Evolutionary conservation across 2,888 invertebrate genomes (phyloP), one percentile per base, ranked within the genome.

Genomic region (Lycaena phlaeas): DNA sequence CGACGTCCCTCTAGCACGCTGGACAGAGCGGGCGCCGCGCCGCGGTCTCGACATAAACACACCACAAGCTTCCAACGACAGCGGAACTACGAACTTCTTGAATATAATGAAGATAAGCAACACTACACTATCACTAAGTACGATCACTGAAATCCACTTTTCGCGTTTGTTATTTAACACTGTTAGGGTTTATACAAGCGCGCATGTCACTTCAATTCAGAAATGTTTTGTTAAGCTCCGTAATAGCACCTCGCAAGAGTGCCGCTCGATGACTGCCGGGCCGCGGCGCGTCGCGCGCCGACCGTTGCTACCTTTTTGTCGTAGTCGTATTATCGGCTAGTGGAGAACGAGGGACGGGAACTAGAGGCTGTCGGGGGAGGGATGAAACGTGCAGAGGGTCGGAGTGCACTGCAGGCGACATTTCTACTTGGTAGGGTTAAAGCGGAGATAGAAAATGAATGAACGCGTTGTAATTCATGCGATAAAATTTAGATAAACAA

Each of bases 31-130:
- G 64, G 67, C 68, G 70, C 68, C 71, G 67, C 68, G 70, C 68
- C 71, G 71, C 75, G 72, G 64, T 74, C 64, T 68, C 67, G 73
- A 82, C 81, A 81, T 81, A 84, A 84, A 84, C 82, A 84, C 82
- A 77, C 70, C 79, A 82, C 81, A 73, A 71, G 68, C 66, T 58
- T 64, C 59, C 64, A 73, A 64, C 63, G 65, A 71, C 64, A 59
- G 61, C 61, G 61, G 54, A 64, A 59, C 60, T 52, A 37, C 31
- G 36, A 50, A 45, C 48, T 46, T 48, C 44, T 53, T 62, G 55
- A 54, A 52, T 52, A 56, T 47, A 54, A 48, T 54, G 61, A n/a
- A n/a, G n/a, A n/a, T n/a, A 52, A 52, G 58, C 50, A 42, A 61
- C 78, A 79, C 76, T 59, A 44, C 78, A 79, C 79, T 61, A 46